Evolutionary conservation across 2,888 invertebrate genomes (phyloP), one percentile per base, ranked within the genome.

Genomic region (Caenorhabditis sp.): DNA sequence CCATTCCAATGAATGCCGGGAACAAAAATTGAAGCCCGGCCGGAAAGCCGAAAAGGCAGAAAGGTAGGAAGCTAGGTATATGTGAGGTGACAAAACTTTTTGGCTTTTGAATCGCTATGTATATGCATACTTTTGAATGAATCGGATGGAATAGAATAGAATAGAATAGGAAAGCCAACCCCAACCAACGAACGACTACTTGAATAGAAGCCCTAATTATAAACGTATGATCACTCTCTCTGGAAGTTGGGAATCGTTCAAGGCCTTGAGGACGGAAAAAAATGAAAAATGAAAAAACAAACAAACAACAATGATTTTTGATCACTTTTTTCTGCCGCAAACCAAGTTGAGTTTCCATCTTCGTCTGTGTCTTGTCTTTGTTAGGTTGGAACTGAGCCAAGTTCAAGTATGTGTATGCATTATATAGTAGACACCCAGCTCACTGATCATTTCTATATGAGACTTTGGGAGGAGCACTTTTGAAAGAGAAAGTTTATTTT

Each of bases 331-430:
- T 9, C 32, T 32, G 32, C 32, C 32, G 32, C 32, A 32, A 32
- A 32, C 4, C 2, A 69, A 58, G 51, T 60, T n/a, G 71, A 53
- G 61, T 71, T 71, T 37, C 62, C 61, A 53, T 62, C 71, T 26
- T 20, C 62, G 22, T 22, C 28, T 53, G 70, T 51, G 62, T 55
- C 32, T 28, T 62, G 47, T 32, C 55, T 71, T 40, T 44, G 44
- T 47, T n/a, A n/a, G n/a, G 32, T 67, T 61, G 76, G 68, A 67
- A 53, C 68, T 44, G 40, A 60, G 68, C 62, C 67, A 76, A 76
- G 61, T 62, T 76, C 40, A 58, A 74, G 60, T 67, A 74, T 67
- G 65, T 40, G 65, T 74, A 74, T 74, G 74, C 74, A 74, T 74
- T 74, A 67, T n/a, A 67, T 44, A 74, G 60, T 65, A 51, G 51